These are phyloP conservation scores for Neopipo cinnamomea DNA, from an alignment of 2,113 vertebrate species.

Conservation along the genomic window DNA sequence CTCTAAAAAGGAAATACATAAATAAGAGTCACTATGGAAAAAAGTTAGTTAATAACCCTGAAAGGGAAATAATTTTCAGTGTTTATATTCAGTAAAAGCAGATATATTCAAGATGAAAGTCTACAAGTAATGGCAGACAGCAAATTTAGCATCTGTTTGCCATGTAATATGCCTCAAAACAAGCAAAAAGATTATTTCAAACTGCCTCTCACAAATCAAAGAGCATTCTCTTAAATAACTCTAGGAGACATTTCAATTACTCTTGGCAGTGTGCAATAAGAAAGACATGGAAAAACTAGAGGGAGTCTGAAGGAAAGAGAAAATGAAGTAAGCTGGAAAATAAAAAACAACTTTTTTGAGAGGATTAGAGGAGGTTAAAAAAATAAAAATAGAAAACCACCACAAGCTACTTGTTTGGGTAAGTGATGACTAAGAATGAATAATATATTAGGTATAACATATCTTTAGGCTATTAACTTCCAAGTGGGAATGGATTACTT, in stretches of 20 bases:
- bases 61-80: not conserved
- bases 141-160: not conserved
- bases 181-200: not conserved
- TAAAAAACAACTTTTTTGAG: not conserved
- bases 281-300: not conserved
- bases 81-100: not conserved
- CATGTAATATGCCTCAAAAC: not conserved
- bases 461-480: not conserved
- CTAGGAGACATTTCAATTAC: not conserved
- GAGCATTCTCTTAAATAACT: not conserved
- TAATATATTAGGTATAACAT: not conserved
- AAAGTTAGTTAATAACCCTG: not conserved
- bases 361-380: not conserved
- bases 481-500: not conserved
- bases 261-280: not conserved
- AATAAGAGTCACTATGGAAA: not conserved
- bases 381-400: not conserved
- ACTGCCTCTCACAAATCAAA: not conserved
- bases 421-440: not conserved
- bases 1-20: not conserved
- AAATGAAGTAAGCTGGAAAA: not conserved
- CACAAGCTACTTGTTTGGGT: not conserved
- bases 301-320: not conserved
- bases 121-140: not conserved
- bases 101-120: not conserved